These are phyloP conservation scores for Eristalis tenax DNA, from an alignment of 2,888 invertebrate species.

Conservation along the genomic window DNA sequence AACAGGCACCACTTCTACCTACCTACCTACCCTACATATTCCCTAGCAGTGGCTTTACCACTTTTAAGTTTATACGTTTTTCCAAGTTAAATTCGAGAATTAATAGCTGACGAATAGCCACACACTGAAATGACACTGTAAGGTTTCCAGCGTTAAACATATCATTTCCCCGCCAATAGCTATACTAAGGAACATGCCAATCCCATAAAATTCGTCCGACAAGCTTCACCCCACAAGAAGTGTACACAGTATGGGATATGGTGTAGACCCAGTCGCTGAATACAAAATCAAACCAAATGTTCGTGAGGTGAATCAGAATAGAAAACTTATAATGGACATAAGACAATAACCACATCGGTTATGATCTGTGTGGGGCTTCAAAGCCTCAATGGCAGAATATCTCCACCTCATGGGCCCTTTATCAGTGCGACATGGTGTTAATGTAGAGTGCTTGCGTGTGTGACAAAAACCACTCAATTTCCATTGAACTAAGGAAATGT, in stretches of 20 bases:
- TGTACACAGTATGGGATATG: not conserved
- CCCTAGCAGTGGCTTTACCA: no score
- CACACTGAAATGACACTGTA: no score
- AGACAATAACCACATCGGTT: not conserved
- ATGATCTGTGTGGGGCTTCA: not conserved
- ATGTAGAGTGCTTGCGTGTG: no score
- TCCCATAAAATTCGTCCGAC: not conserved
- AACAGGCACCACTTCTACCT: no score
- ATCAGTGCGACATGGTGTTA: no score
- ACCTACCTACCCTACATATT: no score
- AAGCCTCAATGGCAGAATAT: not conserved
- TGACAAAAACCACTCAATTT: no score
- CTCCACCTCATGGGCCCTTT: not conserved
- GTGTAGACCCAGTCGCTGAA: not conserved
- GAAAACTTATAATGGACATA: not conserved
- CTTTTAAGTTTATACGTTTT: no score
- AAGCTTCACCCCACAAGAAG: not conserved
- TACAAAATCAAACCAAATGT: not conserved
- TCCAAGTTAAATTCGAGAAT: no score
- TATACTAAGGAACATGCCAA: not conserved
- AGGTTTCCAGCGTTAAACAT: no score
- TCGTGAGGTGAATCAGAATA: not conserved
- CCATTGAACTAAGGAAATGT: not conserved
- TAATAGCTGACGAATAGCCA: no score
- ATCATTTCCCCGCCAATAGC: no score